These are phyloP conservation scores for Erebia epiphron DNA, from an alignment of 2,888 invertebrate species.

Conservation along the genomic window DNA sequence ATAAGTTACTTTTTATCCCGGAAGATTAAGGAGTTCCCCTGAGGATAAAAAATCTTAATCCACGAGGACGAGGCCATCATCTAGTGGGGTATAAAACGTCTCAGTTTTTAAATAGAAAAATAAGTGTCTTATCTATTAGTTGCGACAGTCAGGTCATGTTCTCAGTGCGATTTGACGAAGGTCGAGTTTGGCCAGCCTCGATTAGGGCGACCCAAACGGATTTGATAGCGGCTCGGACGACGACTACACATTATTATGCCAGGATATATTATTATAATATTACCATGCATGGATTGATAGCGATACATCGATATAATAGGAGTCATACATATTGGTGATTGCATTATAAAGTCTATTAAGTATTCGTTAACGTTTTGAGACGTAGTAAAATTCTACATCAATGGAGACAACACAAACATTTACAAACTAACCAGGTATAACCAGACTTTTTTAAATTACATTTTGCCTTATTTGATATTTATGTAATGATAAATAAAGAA, in stretches of 20 bases:
- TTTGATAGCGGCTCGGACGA: constrained; percentile 64
- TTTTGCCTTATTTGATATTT: too few relatives aligned
- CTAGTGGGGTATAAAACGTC: not conserved
- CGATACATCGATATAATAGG: not conserved
- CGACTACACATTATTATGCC: constrained; percentile 40
- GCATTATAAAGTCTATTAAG: not conserved
- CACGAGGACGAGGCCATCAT: too few relatives aligned
- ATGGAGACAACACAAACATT: too few relatives aligned
- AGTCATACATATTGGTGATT: not conserved
- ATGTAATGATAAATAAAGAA: too few relatives aligned
- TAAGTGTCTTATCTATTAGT: constrained; percentile 50
- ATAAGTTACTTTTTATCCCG: too few relatives aligned
- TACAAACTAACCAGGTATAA: too few relatives aligned
- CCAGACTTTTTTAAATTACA: too few relatives aligned
- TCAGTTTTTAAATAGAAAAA: constrained; percentile 1
- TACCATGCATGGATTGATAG: not conserved
- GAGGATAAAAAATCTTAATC: too few relatives aligned
- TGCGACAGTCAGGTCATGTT: constrained; percentile 64
- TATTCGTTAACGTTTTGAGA: too few relatives aligned
- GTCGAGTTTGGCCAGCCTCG: constrained; percentile 70
- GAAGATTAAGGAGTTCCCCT: too few relatives aligned
- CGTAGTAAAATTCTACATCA: too few relatives aligned
- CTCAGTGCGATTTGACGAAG: constrained; percentile 57
- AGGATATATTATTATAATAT: constrained; percentile 17
- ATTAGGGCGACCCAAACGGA: constrained; percentile 66